Evolutionary conservation across 2,113 vertebrate genomes (phyloP).

Genomic region (Acrocephalus arundinaceus): DNA sequence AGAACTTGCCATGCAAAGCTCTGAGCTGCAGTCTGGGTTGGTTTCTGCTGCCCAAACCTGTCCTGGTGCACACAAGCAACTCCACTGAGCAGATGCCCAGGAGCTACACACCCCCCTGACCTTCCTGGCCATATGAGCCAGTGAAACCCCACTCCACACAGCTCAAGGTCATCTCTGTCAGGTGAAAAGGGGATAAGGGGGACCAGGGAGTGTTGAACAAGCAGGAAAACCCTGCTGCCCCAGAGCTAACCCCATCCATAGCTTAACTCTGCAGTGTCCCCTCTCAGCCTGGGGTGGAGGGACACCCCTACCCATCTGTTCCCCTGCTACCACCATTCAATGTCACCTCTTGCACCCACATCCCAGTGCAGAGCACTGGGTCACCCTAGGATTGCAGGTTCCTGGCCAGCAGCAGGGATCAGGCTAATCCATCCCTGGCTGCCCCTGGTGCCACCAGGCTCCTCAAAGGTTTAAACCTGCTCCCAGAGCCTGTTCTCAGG

Average conservation of each 20-base stretch:
- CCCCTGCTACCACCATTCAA: accelerated
- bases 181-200: not conserved
- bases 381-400: not conserved
- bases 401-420: not conserved
- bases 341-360: not conserved
- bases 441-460: not conserved
- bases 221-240: not conserved
- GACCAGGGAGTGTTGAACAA: not conserved
- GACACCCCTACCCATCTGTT: not conserved
- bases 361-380: not conserved
- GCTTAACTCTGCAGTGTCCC: not conserved
- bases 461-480: not conserved
- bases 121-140: not conserved
- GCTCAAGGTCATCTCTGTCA: not conserved
- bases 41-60: not conserved
- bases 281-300: not conserved
- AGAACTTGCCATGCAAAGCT: not conserved
- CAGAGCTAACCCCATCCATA: not conserved
- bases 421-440: not conserved
- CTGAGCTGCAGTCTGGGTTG: not conserved
- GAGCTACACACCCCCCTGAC: not conserved
- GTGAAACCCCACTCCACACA: not conserved
- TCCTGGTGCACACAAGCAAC: not conserved
- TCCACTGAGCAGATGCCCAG: not conserved
- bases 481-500: not conserved